Percentiles rank a stretch among this genome's conserved stretches.
Evolutionary conservation across 2,888 invertebrate species (phyloP).

Genomic region (Chrysotoxum bicinctum): DNA sequence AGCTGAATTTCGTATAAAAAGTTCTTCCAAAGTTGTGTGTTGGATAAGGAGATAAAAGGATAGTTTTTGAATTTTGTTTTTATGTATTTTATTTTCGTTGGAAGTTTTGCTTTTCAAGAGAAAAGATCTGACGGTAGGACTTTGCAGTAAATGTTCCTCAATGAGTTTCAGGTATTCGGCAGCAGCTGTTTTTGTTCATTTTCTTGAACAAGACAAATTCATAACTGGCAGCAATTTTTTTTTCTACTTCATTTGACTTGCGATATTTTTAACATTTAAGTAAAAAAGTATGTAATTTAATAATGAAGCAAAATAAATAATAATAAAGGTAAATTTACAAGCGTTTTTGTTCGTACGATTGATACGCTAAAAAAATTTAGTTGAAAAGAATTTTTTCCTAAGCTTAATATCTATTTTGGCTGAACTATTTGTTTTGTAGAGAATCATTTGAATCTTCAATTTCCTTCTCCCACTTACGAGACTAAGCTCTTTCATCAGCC

Average conservation of each 20-base stretch:
- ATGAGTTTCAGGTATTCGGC: background rate
- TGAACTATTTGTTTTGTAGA: no score
- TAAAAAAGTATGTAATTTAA: no score
- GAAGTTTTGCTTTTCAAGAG: conserved; percentile 11
- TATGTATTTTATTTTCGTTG: background rate
- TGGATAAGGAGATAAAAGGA: conserved; percentile 18
- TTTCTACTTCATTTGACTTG: background rate
- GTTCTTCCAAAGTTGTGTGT: background rate
- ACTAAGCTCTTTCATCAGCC: no score
- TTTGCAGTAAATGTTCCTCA: background rate
- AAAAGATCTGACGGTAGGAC: background rate
- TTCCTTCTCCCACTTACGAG: no score
- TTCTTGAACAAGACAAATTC: conserved; percentile 1
- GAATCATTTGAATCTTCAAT: no score
- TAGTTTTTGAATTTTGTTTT: conserved; percentile 20
- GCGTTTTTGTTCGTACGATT: no score
- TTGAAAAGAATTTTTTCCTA: no score
- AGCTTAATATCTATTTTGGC: no score
- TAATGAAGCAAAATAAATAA: no score
- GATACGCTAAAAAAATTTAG: no score
- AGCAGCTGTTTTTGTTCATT: conserved; percentile 1
- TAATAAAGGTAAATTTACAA: no score
- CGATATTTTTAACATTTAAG: no score
- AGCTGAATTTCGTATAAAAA: background rate
- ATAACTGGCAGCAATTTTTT: background rate